Evolutionary conservation across 2,888 invertebrate genomes (phyloP).

Genomic region (Reticulitermes lucifugus): DNA sequence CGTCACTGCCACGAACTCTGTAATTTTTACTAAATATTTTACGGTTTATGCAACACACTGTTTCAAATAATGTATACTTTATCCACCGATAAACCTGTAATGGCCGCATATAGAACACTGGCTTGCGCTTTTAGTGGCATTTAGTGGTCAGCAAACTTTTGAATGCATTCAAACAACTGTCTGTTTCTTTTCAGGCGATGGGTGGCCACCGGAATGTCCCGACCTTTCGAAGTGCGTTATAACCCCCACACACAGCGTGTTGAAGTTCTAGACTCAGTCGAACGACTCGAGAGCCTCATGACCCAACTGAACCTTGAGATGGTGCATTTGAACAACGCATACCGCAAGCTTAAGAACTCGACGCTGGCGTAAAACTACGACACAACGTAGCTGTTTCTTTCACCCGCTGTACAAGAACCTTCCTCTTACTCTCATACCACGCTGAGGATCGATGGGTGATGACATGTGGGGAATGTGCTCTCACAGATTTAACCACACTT

Average conservation of each 20-base stretch:
- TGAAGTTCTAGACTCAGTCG: slow-evolving; percentile 93
- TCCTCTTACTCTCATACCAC: not conserved
- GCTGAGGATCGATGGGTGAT: slow-evolving; percentile 17
- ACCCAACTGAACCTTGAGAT: slow-evolving; percentile 89
- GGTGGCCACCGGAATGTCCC: slow-evolving; percentile 88
- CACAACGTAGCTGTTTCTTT: not conserved
- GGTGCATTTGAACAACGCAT: slow-evolving; percentile 87
- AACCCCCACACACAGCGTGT: slow-evolving; percentile 98
- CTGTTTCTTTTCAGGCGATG: slow-evolving; percentile 74
- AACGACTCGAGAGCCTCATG: slow-evolving; percentile 85
- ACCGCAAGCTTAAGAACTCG: slow-evolving; percentile 75
- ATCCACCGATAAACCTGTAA: no score
- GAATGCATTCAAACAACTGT: not conserved
- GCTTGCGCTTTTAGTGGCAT: no score
- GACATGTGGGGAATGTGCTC: not conserved
- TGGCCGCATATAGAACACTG: no score
- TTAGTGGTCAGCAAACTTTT: no score
- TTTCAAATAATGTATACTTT: no score
- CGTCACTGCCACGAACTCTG: no score
- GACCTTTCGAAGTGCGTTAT: slow-evolving; percentile 97
- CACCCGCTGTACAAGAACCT: not conserved
- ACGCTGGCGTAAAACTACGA: slow-evolving; percentile 15
- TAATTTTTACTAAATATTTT: no score
- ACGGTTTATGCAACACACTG: no score
- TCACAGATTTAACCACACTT: not conserved